phyloP scores from a whole-genome alignment of 2,888 invertebrate genomes.

The Hyalella azteca region DNA sequence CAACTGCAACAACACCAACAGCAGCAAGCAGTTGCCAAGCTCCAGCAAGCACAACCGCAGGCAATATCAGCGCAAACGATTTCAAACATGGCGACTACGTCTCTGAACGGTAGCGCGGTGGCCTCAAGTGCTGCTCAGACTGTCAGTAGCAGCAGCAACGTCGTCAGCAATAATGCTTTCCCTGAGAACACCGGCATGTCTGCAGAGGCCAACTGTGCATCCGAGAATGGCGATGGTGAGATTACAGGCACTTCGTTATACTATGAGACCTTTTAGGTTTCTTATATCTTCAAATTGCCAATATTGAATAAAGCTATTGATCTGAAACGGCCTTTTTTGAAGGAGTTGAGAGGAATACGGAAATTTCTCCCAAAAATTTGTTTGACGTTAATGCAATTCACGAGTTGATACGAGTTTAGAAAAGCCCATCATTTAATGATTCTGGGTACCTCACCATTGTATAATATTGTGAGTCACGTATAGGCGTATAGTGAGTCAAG shows the following conservation, averaged over 20 bases:
- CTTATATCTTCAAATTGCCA: too few relatives aligned
- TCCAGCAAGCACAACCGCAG: not conserved
- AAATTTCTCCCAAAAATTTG: too few relatives aligned
- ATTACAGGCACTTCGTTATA: not conserved
- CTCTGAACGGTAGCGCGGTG: not conserved
- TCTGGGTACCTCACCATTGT: too few relatives aligned
- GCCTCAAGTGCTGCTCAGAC: not conserved
- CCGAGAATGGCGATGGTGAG: not conserved
- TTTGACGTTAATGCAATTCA: too few relatives aligned
- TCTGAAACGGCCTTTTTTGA: too few relatives aligned
- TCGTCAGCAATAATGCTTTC: not conserved
- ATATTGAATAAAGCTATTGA: too few relatives aligned
- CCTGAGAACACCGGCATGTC: not conserved
- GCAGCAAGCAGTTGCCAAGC: not conserved
- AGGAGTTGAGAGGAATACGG: too few relatives aligned
- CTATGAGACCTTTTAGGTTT: not conserved
- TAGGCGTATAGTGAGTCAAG: too few relatives aligned
- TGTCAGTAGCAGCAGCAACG: not conserved
- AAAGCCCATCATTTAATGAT: too few relatives aligned
- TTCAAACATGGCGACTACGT: not conserved
- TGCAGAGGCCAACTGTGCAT: not conserved
- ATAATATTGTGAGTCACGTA: too few relatives aligned
- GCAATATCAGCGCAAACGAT: not conserved
- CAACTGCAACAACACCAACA: slow-evolving; percentile 8
- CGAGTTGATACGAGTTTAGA: too few relatives aligned